These are phyloP conservation scores for Hetaerina titia DNA, from an alignment of 2,888 invertebrate genomes.

Conservation along the genomic window DNA sequence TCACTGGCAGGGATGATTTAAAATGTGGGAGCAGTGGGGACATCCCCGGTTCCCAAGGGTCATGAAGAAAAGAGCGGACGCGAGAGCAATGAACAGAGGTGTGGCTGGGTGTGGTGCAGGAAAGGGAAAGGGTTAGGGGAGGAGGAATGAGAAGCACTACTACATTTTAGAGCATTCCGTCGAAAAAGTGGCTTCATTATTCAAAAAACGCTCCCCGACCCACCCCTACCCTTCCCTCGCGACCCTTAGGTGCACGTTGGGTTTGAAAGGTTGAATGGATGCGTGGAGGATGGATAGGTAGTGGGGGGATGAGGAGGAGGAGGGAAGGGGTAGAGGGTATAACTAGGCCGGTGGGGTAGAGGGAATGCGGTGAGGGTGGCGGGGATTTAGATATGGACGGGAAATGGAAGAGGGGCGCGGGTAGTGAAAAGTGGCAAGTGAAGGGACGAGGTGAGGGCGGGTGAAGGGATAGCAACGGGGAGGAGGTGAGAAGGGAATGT, in stretches of 20 bases:
- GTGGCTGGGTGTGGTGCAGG: background rate
- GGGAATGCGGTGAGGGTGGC: background rate
- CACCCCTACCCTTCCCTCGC: background rate
- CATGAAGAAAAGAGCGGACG: background rate
- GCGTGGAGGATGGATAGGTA: background rate
- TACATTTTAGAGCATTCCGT: background rate
- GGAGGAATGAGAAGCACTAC: background rate
- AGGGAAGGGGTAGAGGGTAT: background rate
- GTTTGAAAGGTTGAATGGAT: background rate
- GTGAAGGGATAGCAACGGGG: too few relatives aligned
- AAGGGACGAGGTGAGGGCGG: background rate
- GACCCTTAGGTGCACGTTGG: background rate
- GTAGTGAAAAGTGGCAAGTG: background rate
- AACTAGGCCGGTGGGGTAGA: background rate
- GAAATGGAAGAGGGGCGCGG: background rate
- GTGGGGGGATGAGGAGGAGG: background rate
- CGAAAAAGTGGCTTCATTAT: slow-evolving; percentile 54
- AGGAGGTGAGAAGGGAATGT: background rate
- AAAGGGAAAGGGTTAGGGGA: background rate
- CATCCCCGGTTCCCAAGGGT: background rate
- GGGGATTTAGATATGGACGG: background rate
- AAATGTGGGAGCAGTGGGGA: background rate
- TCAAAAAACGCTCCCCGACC: background rate
- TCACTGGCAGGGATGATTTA: background rate
- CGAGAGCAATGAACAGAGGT: background rate